Evolutionary conservation across 64 coral and sea anemone species (phyloP).

Genomic region (Stichodactyla helianthus): DNA sequence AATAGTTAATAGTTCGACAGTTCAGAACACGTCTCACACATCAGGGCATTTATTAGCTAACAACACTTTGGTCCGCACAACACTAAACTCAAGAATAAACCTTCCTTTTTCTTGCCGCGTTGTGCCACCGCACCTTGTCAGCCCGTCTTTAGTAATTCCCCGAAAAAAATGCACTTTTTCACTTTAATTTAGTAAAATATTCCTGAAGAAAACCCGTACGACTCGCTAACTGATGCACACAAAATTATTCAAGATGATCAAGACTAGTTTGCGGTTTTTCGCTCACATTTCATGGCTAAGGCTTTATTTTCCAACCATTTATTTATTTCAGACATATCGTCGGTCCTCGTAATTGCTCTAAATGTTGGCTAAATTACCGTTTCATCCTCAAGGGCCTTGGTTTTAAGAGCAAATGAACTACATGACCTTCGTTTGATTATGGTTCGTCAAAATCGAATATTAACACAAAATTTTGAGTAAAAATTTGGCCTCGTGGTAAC

Average conservation of each 20-base stretch:
- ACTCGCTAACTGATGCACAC: neutral
- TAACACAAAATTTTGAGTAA: neutral
- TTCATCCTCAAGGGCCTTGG: neutral
- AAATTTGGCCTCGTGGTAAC: neutral
- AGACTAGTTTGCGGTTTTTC: neutral
- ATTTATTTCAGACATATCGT: neutral
- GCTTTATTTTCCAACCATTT: conserved; percentile 8
- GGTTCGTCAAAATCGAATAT: neutral
- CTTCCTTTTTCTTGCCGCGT: neutral
- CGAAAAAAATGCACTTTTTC: neutral
- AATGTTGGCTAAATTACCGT: neutral
- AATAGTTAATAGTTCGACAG: neutral
- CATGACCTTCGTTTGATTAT: neutral
- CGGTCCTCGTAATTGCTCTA: neutral
- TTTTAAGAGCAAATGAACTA: neutral
- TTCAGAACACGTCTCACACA: neutral
- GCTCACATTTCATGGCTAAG: neutral
- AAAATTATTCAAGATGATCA: neutral
- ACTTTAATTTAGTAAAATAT: neutral
- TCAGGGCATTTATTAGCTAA: neutral
- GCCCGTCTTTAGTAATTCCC: neutral
- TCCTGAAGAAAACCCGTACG: neutral
- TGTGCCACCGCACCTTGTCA: neutral
- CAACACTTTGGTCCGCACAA: neutral
- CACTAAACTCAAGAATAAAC: neutral